Evolutionary conservation across 2,113 vertebrate species (phyloP).

Genomic region (Lamprotornis superbus): DNA sequence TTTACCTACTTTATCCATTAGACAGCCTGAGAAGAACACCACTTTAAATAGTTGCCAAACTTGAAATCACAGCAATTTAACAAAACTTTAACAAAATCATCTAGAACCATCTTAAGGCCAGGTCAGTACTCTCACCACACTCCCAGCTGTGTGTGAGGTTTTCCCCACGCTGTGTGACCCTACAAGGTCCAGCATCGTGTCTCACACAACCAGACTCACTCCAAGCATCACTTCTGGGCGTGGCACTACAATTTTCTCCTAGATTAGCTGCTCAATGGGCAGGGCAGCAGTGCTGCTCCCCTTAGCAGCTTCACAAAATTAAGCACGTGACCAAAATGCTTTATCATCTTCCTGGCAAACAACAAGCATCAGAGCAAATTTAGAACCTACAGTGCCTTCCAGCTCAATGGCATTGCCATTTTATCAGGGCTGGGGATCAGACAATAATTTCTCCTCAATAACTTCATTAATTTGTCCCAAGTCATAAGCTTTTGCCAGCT

Average conservation of each 20-base stretch:
- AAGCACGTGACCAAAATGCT: not conserved
- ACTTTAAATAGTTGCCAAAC: not conserved
- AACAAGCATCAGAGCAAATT: not conserved
- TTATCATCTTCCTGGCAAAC: not conserved
- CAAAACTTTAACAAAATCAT: not conserved
- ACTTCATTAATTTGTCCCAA: not conserved
- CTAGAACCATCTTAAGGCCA: not conserved
- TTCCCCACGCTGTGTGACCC: fast-evolving
- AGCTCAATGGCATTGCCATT: not conserved
- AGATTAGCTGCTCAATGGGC: not conserved
- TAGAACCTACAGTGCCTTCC: not conserved
- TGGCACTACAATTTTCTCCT: not conserved
- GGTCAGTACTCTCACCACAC: not conserved
- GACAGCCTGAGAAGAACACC: not conserved
- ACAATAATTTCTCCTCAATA: not conserved
- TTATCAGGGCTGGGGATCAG: not conserved
- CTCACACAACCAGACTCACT: not conserved
- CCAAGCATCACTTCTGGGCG: not conserved
- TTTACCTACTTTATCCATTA: not conserved
- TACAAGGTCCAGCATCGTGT: fast-evolving
- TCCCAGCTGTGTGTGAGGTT: not conserved
- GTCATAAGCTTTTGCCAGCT: not conserved
- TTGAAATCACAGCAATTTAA: not conserved
- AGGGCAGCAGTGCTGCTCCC: not conserved
- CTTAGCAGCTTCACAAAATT: not conserved